phyloP scores from a whole-genome alignment of 2,888 invertebrate genomes.

The Lapara coniferarum region DNA sequence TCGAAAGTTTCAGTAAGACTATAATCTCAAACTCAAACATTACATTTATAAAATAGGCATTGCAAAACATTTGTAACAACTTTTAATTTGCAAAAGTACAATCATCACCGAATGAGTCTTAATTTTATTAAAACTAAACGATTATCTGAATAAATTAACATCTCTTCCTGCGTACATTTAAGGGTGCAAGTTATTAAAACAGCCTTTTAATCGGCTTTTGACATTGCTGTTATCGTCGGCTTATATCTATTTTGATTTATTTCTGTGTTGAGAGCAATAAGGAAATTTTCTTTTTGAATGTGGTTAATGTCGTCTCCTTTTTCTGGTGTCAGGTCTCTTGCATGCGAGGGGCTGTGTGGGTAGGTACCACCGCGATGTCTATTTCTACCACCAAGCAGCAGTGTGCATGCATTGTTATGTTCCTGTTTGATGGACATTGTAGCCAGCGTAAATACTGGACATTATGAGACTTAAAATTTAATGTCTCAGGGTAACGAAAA shows the following conservation, averaged over 20 bases:
- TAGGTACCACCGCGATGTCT: too few species aligned
- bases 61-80: neutral
- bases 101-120: constrained; percentile 16
- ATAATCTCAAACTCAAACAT: neutral
- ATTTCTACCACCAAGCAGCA: too few species aligned
- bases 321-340: too few species aligned
- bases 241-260: neutral
- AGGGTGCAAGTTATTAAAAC: constrained; percentile 11
- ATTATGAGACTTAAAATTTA: too few species aligned
- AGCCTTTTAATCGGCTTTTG: neutral
- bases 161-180: constrained; percentile 20
- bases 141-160: constrained; percentile 34
- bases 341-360: too few species aligned
- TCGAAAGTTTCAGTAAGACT: too few species aligned
- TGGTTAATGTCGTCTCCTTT: too few species aligned
- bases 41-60: neutral
- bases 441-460: too few species aligned
- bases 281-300: too few species aligned
- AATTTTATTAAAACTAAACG: constrained; percentile 36
- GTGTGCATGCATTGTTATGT: too few species aligned
- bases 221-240: constrained; percentile 1
- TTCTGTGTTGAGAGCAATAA: neutral
- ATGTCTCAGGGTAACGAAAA: too few species aligned
- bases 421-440: too few species aligned
- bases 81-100: constrained; percentile 11